These are phyloP conservation scores for Sibirionetta formosa DNA, from an alignment of 2,797 vertebrate species.

Conservation along the genomic window DNA sequence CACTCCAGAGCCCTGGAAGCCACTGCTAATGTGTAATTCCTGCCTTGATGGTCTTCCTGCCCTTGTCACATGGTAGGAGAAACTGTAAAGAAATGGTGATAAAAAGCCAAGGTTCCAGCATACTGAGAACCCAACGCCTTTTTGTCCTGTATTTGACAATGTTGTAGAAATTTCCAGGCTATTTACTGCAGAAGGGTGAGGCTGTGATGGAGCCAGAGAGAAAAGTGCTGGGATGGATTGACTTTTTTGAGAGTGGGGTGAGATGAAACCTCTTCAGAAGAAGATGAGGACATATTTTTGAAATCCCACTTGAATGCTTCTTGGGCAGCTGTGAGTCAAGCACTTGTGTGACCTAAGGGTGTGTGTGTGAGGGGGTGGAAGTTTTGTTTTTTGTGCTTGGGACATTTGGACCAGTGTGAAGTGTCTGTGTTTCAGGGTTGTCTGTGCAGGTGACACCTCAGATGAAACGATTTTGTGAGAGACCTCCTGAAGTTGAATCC, in stretches of 20 bases:
- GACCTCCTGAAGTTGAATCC: slow-evolving; percentile 29
- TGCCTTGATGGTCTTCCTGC: neutral
- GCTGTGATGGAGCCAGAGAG: neutral
- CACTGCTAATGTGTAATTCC: neutral
- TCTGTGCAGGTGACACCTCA: neutral
- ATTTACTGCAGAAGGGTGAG: neutral
- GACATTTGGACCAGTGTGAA: neutral
- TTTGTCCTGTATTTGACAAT: neutral
- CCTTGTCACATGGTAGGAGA: neutral
- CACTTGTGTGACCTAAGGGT: neutral
- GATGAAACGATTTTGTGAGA: neutral
- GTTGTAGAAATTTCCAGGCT: neutral
- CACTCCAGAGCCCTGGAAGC: neutral
- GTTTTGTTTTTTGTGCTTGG: neutral
- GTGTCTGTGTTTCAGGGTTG: neutral
- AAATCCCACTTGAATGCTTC: neutral
- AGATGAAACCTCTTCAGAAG: neutral
- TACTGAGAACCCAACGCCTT: neutral
- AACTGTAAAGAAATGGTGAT: neutral
- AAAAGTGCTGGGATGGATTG: neutral
- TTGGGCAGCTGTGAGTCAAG: fast-evolving
- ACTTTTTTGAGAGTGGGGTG: neutral
- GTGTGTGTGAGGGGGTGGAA: neutral
- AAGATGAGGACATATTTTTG: neutral
- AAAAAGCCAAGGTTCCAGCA: neutral